phyloP scores from a whole-genome alignment of 1,140 invertebrate genomes.

The Mizuhopecten yessoensis region DNA sequence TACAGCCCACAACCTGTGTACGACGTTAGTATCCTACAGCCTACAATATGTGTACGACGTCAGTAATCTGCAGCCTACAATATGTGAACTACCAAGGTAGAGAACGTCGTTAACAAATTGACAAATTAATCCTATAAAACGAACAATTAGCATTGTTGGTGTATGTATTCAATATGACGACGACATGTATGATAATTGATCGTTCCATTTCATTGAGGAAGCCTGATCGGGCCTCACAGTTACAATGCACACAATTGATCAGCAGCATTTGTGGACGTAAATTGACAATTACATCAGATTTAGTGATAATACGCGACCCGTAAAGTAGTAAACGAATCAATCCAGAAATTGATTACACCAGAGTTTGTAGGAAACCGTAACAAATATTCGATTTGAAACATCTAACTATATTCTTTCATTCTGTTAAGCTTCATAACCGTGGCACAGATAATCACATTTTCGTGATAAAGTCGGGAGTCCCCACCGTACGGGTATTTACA shows the following conservation, averaged over 20 bases:
- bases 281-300: constrained; percentile 18
- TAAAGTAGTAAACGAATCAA: neutral
- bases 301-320: neutral
- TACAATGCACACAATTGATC: no score
- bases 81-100: neutral
- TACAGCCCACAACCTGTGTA: no score
- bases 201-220: neutral
- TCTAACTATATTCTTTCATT: neutral
- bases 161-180: no score
- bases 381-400: neutral
- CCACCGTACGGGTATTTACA: neutral
- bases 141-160: no score
- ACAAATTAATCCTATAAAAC: neutral
- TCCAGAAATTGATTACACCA: neutral
- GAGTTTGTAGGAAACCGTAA: neutral
- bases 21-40: no score
- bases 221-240: neutral
- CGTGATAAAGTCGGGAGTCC: neutral
- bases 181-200: no score
- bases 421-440: neutral
- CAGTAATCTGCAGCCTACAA: no score
- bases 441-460: neutral
- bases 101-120: neutral
- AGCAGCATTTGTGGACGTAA: neutral
- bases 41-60: no score